phyloP scores from a whole-genome alignment of 2,797 vertebrate species.

The Danionella dracula region DNA sequence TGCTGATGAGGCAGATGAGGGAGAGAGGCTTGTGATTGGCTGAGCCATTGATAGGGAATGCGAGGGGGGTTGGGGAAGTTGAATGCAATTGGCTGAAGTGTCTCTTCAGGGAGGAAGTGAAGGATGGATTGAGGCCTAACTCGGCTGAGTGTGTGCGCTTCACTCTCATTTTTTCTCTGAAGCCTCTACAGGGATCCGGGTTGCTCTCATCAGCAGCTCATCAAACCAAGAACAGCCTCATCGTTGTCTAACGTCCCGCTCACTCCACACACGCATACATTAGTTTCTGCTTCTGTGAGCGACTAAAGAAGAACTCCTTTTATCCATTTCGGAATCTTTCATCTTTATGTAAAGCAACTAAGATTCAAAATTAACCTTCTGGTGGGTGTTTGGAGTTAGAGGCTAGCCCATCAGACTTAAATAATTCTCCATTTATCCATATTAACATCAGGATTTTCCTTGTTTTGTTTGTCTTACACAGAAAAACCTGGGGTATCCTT shows the following conservation, averaged over 20 bases:
- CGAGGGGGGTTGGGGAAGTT: constrained; percentile 49
- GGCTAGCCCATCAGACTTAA: neutral
- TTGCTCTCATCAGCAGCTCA: constrained; percentile 48
- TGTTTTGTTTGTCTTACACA: too few relatives aligned
- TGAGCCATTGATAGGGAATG: constrained; percentile 57
- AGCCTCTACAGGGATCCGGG: constrained; percentile 39
- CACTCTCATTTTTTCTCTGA: constrained; percentile 29
- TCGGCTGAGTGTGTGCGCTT: constrained; percentile 33
- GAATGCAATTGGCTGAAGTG: constrained; percentile 58
- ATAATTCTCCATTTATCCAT: neutral
- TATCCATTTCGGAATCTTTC: constrained; percentile 26
- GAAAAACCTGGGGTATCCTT: too few relatives aligned
- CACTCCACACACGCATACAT: constrained; percentile 28
- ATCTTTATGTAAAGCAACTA: neutral
- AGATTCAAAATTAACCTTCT: neutral
- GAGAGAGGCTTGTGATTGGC: constrained; percentile 58
- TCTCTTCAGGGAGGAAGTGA: constrained; percentile 48
- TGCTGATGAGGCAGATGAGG: constrained; percentile 60
- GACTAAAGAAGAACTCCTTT: constrained; percentile 15
- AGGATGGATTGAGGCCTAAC: constrained; percentile 45
- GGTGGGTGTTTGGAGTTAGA: neutral
- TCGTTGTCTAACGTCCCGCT: constrained; percentile 28
- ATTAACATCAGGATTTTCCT: too few relatives aligned
- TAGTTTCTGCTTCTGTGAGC: constrained; percentile 21
- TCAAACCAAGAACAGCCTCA: constrained; percentile 45